Base-by-base conservation (phyloP, 1,140 invertebrate species). In the Telenomus remus region DNA sequence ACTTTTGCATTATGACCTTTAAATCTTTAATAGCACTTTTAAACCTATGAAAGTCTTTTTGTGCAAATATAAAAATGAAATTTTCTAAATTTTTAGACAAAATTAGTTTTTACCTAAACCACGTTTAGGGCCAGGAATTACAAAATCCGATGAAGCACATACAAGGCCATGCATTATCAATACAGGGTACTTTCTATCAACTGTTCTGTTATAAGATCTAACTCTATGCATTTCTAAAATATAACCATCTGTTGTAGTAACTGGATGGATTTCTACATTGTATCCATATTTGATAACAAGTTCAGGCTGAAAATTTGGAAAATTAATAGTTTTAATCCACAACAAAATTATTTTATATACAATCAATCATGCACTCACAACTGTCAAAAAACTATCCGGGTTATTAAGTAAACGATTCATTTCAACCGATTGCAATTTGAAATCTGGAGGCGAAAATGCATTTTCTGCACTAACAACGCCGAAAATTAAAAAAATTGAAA, bases 281-380 rank as follows among this genome's bases (percentile, higher is more conserved):
- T 91, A 93, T 16, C 91, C 91, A 80, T 89, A 84, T 34, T 86
- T 80, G 4, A 86, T 83, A 9, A 92, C 90, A 10, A 92, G 80
- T 80, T 93, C 88, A 0, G 89, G 87, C 89, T 90, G 68, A 66
- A n/a, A 80, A 63, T 16, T 14, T n/a, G 15, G 14, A 37, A 3
- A 1, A 39, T 11, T 39, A n/a, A n/a, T n/a, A n/a, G n/a, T n/a
- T n/a, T n/a, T n/a, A n/a, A n/a, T n/a, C n/a, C n/a, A n/a, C n/a
- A n/a, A n/a, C n/a, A n/a, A n/a, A n/a, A n/a, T n/a, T n/a, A n/a
- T n/a, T n/a, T n/a, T n/a, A n/a, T n/a, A n/a, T n/a, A n/a, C n/a
- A n/a, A n/a, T n/a, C n/a, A n/a, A n/a, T n/a, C n/a, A n/a, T n/a
- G n/a, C n/a, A 27, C 19, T 27, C 6, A 27, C 19, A 27, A 27